These are phyloP conservation scores for Steatocranus sp. DNA, from an alignment of 2,797 vertebrate species.

Conservation along the genomic window DNA sequence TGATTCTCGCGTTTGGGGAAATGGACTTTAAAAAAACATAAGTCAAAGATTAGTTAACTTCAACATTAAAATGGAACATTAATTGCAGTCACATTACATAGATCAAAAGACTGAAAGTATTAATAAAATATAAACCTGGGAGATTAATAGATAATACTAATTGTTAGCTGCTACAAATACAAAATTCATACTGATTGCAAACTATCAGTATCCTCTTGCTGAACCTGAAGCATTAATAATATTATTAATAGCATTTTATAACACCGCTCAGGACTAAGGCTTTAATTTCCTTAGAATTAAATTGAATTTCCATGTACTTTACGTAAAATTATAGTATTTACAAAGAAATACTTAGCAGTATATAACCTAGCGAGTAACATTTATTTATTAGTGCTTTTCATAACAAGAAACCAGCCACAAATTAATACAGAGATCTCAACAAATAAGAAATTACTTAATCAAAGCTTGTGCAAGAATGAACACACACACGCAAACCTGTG, in stretches of 20 bases:
- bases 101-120: not conserved
- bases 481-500: fast-evolving
- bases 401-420: not conserved
- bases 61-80: not conserved
- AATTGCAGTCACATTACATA: not conserved
- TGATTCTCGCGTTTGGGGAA: not conserved
- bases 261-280: not conserved
- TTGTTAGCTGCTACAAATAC: not conserved
- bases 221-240: not conserved
- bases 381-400: not conserved
- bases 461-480: not conserved
- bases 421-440: not conserved
- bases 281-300: not conserved
- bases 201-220: not conserved
- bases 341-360: not conserved
- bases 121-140: not conserved
- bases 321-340: not conserved
- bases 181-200: not conserved
- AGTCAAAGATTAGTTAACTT: not conserved
- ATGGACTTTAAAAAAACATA: not conserved
- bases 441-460: not conserved
- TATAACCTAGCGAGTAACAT: not conserved
- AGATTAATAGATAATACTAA: not conserved
- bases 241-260: not conserved
- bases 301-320: not conserved